A percentile compares a stretch with the other conserved stretches of the same genome.
Evolutionary conservation across 2,888 invertebrate genomes (phyloP).

Genomic region (Chalcosyrphus nemorum): DNA sequence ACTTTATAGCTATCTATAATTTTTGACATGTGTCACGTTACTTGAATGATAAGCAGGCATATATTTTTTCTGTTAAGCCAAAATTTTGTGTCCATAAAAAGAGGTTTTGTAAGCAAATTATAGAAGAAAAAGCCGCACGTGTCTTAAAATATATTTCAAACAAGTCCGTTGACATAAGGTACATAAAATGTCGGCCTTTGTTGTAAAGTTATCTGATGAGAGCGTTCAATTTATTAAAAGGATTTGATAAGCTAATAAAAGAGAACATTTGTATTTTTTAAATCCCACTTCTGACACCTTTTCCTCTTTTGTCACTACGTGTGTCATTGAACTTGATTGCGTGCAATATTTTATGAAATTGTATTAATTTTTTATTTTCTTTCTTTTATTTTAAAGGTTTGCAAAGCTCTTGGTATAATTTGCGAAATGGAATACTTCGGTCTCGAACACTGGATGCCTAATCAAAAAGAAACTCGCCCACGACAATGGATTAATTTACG

Average conservation of each 20-base stretch:
- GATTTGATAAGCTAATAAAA: neutral
- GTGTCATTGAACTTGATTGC: no score
- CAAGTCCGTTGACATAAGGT: neutral
- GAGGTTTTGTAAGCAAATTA: neutral
- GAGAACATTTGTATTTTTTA: no score
- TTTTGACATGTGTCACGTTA: neutral
- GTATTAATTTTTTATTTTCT: neutral
- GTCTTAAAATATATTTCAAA: neutral
- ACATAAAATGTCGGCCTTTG: neutral
- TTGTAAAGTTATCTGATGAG: neutral
- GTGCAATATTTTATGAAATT: no score
- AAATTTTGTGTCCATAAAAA: constrained; percentile 1
- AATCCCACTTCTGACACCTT: no score
- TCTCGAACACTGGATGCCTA: constrained; percentile 84
- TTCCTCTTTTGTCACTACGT: no score
- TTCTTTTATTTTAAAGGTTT: constrained; percentile 86
- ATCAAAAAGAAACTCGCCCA: constrained; percentile 86
- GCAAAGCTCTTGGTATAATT: constrained; percentile 90
- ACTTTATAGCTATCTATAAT: neutral
- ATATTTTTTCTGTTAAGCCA: neutral
- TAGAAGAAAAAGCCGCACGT: neutral
- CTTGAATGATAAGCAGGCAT: neutral
- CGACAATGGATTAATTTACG: constrained; percentile 93
- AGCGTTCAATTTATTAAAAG: neutral
- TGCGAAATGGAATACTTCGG: constrained; percentile 95